phyloP scores from a whole-genome alignment of 1,140 invertebrate species.

The Drosophila ficusphila region DNA sequence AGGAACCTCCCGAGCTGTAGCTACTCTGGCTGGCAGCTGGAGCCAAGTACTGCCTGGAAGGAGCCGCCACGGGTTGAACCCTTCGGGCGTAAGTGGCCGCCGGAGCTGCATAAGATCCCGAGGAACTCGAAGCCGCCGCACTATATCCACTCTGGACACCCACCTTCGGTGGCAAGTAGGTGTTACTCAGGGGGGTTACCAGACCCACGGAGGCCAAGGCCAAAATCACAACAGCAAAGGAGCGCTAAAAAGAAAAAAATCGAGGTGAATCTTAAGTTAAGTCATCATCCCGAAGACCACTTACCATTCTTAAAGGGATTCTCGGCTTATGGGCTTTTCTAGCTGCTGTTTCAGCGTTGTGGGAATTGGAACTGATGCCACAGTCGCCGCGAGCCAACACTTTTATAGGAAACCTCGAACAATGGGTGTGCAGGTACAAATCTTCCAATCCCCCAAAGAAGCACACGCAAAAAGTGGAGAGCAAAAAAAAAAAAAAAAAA shows the following conservation, averaged over 20 bases:
- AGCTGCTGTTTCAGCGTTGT: conserved; percentile 30
- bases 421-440: conserved; percentile 45
- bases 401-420: conserved; percentile 62
- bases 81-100: not conserved
- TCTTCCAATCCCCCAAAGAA: conserved; percentile 24
- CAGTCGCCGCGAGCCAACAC: conserved; percentile 25
- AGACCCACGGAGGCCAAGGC: conserved; percentile 19
- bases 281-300: not conserved
- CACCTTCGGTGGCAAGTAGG: conserved; percentile 55
- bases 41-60: conserved; percentile 50
- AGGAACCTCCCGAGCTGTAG: conserved; percentile 24
- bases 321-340: not conserved
- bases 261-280: not conserved
- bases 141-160: conserved; percentile 51
- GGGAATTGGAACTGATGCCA: conserved; percentile 48
- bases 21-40: conserved; percentile 25
- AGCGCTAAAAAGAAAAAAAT: conserved; percentile 24
- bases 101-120: conserved; percentile 29
- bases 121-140: conserved; percentile 30
- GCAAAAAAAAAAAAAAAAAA: conserved; percentile 1
- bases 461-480: conserved; percentile 30
- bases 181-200: conserved; percentile 49
- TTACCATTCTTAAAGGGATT: conserved; percentile 49
- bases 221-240: conserved; percentile 36
- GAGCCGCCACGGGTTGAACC: conserved; percentile 12